Conservation (phyloP, 2,888 invertebrate species). For the Pollenia griseotomentosa region DNA sequence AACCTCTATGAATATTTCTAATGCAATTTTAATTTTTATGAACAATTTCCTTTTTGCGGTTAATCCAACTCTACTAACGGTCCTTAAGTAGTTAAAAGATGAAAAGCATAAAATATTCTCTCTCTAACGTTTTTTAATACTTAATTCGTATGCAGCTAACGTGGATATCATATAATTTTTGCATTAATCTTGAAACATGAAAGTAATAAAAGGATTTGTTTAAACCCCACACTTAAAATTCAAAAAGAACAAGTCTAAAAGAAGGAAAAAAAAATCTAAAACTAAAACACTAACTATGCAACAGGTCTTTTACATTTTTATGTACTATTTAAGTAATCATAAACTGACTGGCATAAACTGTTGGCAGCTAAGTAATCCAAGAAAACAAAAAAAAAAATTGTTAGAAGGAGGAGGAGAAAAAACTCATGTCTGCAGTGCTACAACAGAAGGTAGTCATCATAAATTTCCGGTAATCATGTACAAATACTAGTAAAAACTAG, state of each 20-base stretch:
- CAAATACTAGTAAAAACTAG: slow-evolving; percentile 7
- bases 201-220: slow-evolving; percentile 67
- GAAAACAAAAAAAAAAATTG: neutral
- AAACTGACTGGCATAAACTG: slow-evolving; percentile 57
- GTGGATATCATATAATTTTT: slow-evolving; percentile 64
- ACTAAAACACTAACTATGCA: slow-evolving; percentile 41
- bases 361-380: slow-evolving; percentile 15
- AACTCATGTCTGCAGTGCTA: slow-evolving; percentile 46
- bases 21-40: slow-evolving; percentile 58
- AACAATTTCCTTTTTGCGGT: slow-evolving; percentile 53
- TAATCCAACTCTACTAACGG: slow-evolving; percentile 48
- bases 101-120: neutral
- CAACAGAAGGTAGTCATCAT: slow-evolving; percentile 69
- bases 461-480: slow-evolving; percentile 73
- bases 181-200: slow-evolving; percentile 65
- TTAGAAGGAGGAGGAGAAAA: slow-evolving; percentile 15
- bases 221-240: slow-evolving; percentile 66
- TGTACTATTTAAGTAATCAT: slow-evolving; percentile 7
- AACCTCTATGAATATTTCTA: slow-evolving; percentile 15
- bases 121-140: slow-evolving; percentile 1
- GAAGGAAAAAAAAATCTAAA: neutral
- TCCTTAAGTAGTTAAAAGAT: slow-evolving; percentile 51
- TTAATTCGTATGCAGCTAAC: slow-evolving; percentile 56
- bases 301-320: slow-evolving; percentile 59
- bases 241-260: slow-evolving; percentile 1